A percentile compares a stretch with the other conserved stretches of the same genome.
These are phyloP conservation scores for Tetraodon nigroviridis DNA, from an alignment of 2,113 vertebrate species.

Conservation along the genomic window DNA sequence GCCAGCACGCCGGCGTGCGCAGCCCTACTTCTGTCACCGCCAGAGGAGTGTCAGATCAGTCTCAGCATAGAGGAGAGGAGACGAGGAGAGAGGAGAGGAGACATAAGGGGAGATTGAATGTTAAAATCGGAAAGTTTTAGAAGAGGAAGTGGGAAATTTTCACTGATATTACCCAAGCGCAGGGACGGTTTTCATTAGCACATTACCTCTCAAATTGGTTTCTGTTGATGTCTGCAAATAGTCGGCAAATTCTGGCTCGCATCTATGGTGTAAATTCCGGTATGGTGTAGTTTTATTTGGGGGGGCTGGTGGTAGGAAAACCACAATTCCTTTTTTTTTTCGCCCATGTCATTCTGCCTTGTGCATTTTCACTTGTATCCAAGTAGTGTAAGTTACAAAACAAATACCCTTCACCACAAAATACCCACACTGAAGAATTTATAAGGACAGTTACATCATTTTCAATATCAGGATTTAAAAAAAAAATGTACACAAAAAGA, in stretches of 20 bases:
- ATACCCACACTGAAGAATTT: constrained; percentile 53
- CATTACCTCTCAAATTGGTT: constrained; percentile 15
- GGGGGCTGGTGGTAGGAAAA: constrained; percentile 52
- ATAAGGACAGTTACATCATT: constrained; percentile 24
- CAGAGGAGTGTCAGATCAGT: constrained; percentile 80
- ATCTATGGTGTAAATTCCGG: constrained; percentile 49
- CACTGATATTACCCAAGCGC: constrained; percentile 11
- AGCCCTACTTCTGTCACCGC: constrained; percentile 93
- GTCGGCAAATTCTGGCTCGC: constrained; percentile 21
- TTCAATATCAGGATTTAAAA: constrained; percentile 20
- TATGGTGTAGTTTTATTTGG: constrained; percentile 43
- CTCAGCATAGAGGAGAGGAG: constrained; percentile 64
- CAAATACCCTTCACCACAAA: constrained; percentile 54
- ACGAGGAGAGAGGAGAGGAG: background rate
- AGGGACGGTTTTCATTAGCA: constrained; percentile 28
- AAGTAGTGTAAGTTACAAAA: constrained; percentile 58
- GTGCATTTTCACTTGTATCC: constrained; percentile 48
- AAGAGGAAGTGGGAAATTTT: constrained; percentile 46
- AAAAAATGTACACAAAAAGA: background rate
- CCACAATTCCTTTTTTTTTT: constrained; percentile 56
- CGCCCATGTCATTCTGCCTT: constrained; percentile 30
- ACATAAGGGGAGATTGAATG: constrained; percentile 31
- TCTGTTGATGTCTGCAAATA: constrained; percentile 38
- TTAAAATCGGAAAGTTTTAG: constrained; percentile 33
- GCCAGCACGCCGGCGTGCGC: constrained; percentile 72